These are phyloP conservation scores for Hydrolagus affinis DNA, from an alignment of 2,113 vertebrate species.

Conservation along the genomic window DNA sequence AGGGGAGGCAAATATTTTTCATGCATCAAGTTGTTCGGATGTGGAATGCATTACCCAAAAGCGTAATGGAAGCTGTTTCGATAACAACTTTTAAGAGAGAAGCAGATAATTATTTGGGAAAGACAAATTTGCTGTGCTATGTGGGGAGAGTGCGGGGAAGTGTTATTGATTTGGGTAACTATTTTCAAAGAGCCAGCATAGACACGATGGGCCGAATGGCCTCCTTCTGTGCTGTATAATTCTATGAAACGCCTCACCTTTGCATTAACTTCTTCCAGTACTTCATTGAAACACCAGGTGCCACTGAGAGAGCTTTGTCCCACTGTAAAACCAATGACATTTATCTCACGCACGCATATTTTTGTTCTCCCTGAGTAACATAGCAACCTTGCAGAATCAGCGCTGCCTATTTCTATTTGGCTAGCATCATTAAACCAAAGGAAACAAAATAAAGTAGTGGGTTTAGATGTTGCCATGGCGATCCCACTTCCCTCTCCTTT, in stretches of 20 bases:
- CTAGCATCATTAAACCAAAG: not conserved
- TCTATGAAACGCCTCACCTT: slow-evolving; percentile 57
- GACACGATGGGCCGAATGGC: no score
- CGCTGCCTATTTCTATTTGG: not conserved
- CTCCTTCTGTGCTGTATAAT: no score
- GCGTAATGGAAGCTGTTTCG: no score
- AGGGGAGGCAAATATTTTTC: no score
- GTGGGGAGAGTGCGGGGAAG: no score
- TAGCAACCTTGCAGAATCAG: not conserved
- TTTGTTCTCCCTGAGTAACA: not conserved
- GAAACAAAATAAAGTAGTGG: not conserved
- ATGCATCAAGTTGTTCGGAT: no score
- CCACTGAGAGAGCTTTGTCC: slow-evolving; percentile 90
- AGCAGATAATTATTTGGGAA: no score
- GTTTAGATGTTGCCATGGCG: not conserved
- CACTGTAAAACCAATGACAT: slow-evolving; percentile 59
- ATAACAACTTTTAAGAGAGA: no score
- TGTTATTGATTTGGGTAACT: no score
- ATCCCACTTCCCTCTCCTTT: not conserved
- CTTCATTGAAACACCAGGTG: slow-evolving; percentile 92
- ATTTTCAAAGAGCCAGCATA: no score
- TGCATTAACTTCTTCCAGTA: slow-evolving; percentile 98
- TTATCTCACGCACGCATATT: not conserved
- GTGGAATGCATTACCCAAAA: no score
- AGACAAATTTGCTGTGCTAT: no score